These are phyloP conservation scores for Taxidea taxus DNA, from an alignment of 2,113 vertebrate genomes.

Conservation along the genomic window DNA sequence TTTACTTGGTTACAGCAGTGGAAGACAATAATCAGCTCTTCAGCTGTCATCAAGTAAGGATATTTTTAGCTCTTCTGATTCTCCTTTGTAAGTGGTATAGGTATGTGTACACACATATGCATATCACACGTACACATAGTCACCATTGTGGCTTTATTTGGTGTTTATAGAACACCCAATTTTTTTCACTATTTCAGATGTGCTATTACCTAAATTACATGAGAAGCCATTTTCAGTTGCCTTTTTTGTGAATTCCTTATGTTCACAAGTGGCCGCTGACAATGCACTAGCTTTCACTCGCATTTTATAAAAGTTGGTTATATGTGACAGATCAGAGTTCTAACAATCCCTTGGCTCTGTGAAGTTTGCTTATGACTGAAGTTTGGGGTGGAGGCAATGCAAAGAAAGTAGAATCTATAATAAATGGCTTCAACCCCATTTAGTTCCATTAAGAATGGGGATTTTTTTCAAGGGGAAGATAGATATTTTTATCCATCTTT, in stretches of 20 bases:
- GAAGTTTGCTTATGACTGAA: not conserved
- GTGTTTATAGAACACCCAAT: not conserved
- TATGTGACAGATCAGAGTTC: not conserved
- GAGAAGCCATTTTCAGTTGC: not conserved
- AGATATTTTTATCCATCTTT: not conserved
- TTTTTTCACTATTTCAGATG: not conserved
- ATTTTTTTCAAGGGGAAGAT: not conserved
- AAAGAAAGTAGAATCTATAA: not conserved
- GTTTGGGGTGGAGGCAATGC: not conserved
- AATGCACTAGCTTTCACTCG: not conserved
- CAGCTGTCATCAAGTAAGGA: not conserved
- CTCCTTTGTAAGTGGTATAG: slow-evolving; percentile 1
- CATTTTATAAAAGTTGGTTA: not conserved
- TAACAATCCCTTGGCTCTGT: not conserved
- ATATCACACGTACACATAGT: not conserved
- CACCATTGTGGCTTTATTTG: not conserved
- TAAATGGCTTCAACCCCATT: not conserved
- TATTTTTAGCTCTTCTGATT: slow-evolving; percentile 26
- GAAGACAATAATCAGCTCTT: not conserved
- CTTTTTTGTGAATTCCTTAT: not conserved
- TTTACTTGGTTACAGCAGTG: not conserved
- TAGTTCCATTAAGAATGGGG: not conserved
- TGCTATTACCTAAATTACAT: not conserved
- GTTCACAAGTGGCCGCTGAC: not conserved
- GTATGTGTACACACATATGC: too few species aligned